Base-by-base conservation (phyloP, 2,888 invertebrate species). In the Cylindroiulus punctatus region DNA sequence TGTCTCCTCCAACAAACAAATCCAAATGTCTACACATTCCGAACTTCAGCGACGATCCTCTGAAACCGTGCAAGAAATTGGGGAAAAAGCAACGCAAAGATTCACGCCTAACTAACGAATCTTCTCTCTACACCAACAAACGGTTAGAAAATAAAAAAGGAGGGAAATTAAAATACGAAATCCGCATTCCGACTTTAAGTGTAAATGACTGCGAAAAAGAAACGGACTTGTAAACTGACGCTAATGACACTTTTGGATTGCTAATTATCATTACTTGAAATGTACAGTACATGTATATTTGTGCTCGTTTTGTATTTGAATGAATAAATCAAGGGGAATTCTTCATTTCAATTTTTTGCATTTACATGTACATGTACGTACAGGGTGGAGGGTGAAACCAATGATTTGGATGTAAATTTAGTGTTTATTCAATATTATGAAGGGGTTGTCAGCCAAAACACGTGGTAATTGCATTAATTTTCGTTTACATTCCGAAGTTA, bases 181-280 rank as follows among this genome's bases (percentile, higher is more conserved):
- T 40, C 12, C 36, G 40, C 26, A 82, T 82, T 82, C 82, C 82
- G 8, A 32, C 26, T 4, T 32, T 82, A 7, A 36, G 8, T 82
- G 26, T 82, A 82, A 82, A n/a, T 5, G 82, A 14, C 82, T 22
- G 26, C 7, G 82, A 82, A 82, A 82, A 82, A 7, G 40, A 82
- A 32, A 40, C 82, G 2, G 22, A n/a, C 32, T 32, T 82, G 40
- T 40, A 30, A 19, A 32, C 19, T 32, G 36, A 3, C 32, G 7
- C 32, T 82, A n/a, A 82, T 3, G 7, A 19, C n/a, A 40, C 32
- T n/a, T n/a, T 32, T 26, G 7, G n/a, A 47, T 3, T 19, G 52
- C 57, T 22, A 65, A 44, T 44, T 1, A 44, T 44, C 44, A 10
- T 65, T 65, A 1, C 26, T 22, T 65, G 2, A 65, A 5, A 22